phyloP scores from a whole-genome alignment of 2,888 invertebrate genomes.

The Phortica okadai region DNA sequence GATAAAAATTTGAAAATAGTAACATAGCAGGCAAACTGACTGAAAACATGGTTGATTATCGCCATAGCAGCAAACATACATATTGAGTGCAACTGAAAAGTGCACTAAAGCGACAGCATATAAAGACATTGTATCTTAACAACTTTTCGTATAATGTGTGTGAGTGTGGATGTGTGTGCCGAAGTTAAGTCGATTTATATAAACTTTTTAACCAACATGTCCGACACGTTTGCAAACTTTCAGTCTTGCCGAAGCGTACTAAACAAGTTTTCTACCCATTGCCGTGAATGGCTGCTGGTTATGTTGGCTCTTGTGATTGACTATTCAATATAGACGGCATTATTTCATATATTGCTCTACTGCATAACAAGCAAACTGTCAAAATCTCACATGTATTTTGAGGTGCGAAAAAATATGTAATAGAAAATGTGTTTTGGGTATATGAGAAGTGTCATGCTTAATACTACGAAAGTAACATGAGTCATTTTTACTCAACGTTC shows the following conservation, averaged over 20 bases:
- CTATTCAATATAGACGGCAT: too few relatives aligned
- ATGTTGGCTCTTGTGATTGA: neutral
- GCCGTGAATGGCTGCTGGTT: neutral
- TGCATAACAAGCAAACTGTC: neutral
- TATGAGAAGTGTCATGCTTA: too few relatives aligned
- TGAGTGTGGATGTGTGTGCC: neutral
- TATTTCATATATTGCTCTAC: neutral
- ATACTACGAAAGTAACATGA: too few relatives aligned
- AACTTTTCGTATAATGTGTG: neutral
- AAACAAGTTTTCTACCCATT: neutral
- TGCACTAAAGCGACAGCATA: neutral
- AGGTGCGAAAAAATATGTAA: neutral
- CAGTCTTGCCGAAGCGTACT: neutral
- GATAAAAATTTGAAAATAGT: neutral
- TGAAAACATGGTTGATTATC: neutral
- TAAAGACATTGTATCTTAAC: neutral
- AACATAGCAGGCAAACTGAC: neutral
- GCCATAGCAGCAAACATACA: neutral
- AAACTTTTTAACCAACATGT: conserved; percentile 5
- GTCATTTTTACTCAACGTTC: too few relatives aligned
- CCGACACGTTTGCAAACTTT: conserved; percentile 1
- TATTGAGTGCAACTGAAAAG: neutral
- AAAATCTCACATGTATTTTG: neutral
- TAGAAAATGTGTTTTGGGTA: neutral
- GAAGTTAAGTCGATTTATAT: neutral